Evolutionary conservation across 2,797 vertebrate species (phyloP).

Genomic region (Ataeniobius toweri): DNA sequence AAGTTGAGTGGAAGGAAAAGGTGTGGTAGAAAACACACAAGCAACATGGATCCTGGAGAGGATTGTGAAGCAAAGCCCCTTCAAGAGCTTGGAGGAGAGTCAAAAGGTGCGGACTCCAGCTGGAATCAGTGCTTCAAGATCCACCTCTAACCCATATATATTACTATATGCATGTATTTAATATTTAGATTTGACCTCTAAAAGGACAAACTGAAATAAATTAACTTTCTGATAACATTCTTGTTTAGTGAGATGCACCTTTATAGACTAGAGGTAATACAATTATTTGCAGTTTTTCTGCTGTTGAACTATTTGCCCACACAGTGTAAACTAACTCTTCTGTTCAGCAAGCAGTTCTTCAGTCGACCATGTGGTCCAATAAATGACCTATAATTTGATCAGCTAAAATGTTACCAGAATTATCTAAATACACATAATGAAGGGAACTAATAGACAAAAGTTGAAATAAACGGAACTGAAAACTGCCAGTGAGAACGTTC

Average conservation of each 20-base stretch:
- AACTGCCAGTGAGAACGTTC: background rate
- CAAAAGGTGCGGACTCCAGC: background rate
- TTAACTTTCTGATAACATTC: background rate
- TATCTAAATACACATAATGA: background rate
- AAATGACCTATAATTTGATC: background rate
- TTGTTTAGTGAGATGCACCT: background rate
- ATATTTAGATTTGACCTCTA: background rate
- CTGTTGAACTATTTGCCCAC: background rate
- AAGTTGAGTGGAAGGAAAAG: constrained; percentile 8
- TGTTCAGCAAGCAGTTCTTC: background rate
- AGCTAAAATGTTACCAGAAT: background rate
- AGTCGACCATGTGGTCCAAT: background rate
- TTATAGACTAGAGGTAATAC: background rate
- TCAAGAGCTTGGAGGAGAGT: background rate
- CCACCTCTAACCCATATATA: background rate
- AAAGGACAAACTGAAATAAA: background rate
- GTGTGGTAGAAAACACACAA: background rate
- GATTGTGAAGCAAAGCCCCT: background rate
- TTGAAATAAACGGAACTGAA: background rate
- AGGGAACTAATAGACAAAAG: background rate
- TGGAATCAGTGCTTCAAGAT: background rate
- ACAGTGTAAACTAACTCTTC: background rate
- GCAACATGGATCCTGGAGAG: background rate
- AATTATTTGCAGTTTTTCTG: background rate
- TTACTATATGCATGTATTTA: background rate